These are phyloP conservation scores for Ara ararauna DNA, from an alignment of 2,797 vertebrate genomes.

Conservation along the genomic window DNA sequence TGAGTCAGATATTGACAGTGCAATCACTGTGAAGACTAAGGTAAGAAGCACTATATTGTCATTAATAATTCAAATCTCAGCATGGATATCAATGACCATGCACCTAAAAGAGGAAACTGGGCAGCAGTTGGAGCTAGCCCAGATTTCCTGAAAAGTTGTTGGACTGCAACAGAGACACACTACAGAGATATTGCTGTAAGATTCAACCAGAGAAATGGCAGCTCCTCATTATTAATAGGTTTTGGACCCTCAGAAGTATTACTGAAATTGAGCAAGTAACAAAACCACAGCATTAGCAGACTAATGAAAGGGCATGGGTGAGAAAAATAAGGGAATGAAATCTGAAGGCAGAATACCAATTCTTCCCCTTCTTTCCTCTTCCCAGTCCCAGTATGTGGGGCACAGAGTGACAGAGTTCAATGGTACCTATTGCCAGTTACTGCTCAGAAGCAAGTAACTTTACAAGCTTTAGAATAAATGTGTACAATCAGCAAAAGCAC, in stretches of 20 bases:
- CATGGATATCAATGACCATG: slow-evolving; percentile 9
- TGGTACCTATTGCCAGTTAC: background rate
- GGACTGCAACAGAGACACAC: background rate
- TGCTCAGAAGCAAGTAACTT: background rate
- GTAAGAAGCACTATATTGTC: slow-evolving; percentile 31
- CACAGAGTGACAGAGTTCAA: background rate
- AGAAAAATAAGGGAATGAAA: background rate
- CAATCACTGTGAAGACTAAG: slow-evolving; percentile 36
- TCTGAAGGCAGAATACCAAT: background rate
- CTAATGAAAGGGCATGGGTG: background rate
- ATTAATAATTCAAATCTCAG: slow-evolving; percentile 58
- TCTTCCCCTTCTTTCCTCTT: background rate
- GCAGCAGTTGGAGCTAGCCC: background rate
- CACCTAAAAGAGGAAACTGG: background rate
- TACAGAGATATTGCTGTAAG: background rate
- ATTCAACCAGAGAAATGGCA: background rate
- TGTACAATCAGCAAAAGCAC: slow-evolving; percentile 2
- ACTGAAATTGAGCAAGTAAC: background rate
- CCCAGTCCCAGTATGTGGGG: background rate
- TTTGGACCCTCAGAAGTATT: background rate
- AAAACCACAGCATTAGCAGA: background rate
- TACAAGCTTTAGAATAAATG: slow-evolving; percentile 13
- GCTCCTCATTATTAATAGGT: background rate
- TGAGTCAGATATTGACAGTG: slow-evolving; percentile 25
- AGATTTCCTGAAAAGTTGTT: slow-evolving; percentile 27